Conservation (phyloP, 2,797 vertebrate species). For the Thalassophryne amazonica region DNA sequence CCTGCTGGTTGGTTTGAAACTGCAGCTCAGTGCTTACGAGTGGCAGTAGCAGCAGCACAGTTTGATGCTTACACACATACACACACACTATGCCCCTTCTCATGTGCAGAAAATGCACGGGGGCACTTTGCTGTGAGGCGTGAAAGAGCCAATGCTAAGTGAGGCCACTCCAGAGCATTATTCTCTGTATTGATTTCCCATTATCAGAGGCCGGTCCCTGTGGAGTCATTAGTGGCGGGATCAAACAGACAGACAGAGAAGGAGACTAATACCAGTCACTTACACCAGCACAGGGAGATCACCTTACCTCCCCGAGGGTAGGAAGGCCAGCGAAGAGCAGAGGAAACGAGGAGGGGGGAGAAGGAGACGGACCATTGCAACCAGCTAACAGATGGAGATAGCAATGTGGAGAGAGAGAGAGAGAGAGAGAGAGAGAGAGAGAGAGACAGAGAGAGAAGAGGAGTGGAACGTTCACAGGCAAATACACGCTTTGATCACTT, state of each 20-base stretch:
- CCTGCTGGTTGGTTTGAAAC: no score
- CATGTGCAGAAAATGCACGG: constrained; percentile 33
- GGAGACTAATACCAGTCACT: constrained; percentile 78
- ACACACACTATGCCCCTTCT: constrained; percentile 4
- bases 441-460: constrained; percentile 58
- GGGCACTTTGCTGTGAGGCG: constrained; percentile 73
- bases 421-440: constrained; percentile 50
- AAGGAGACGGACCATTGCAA: constrained; percentile 57
- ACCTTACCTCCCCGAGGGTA: constrained; percentile 69
- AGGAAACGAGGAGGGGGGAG: constrained; percentile 45
- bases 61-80: constrained; percentile 4
- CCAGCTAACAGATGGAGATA: constrained; percentile 66
- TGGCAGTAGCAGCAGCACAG: no score
- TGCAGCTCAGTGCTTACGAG: no score
- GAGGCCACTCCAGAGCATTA: constrained; percentile 70
- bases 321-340: constrained; percentile 65
- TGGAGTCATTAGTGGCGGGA: constrained; percentile 76
- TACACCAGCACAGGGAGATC: constrained; percentile 72
- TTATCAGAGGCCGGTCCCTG: constrained; percentile 75
- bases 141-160: constrained; percentile 73
- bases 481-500: constrained; percentile 69
- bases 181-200: constrained; percentile 80
- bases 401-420: constrained; percentile 46
- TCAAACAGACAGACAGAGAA: constrained; percentile 78
- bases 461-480: constrained; percentile 54